Base-by-base conservation (phyloP, 2,888 invertebrate species). In the Fragum sueziense region DNA sequence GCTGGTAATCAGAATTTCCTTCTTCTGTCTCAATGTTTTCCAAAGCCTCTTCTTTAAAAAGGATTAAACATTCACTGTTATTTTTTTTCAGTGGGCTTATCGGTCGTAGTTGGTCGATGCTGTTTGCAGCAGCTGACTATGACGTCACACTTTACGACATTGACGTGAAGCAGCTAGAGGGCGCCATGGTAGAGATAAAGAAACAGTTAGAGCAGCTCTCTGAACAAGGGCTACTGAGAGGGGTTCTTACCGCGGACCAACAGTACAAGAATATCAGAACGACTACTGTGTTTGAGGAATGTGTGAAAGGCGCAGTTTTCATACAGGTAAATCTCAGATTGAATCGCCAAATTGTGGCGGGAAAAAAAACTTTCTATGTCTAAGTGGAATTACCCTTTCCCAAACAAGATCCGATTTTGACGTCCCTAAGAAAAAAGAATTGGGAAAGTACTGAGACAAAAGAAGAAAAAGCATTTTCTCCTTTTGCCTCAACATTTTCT, bases 21-120 rank as follows among this genome's bases (percentile, higher is more conserved):
- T 41, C 41, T 17, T 41, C 17, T 41, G 9, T 17, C 41, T 17
- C 9, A 9, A 17, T 54, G 7, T 11, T 54, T 54, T n/a, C n/a
- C 54, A 54, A 54, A 54, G n/a, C n/a, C n/a, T n/a, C n/a, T n/a
- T n/a, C n/a, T n/a, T n/a, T n/a, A n/a, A n/a, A n/a, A n/a, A n/a
- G 54, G 54, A n/a, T n/a, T n/a, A n/a, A n/a, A n/a, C n/a, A n/a
- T n/a, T n/a, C n/a, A n/a, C n/a, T n/a, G 11, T 65, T 37, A 2
- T 17, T 73, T 52, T 57, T 47, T 82, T 85, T 7, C 85, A 99
- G 98, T 93, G 99, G 99, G 2, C 94, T 99, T 71, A 98, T 99
- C 89, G 99, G 99, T 2, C 95, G 97, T 74, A 98, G 98, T 89
- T 99, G 98, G 98, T 97, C 98, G 0, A 98, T 99, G 98, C 94